phyloP scores from a whole-genome alignment of 2,888 invertebrate species.

The Serrognathus titanus region DNA sequence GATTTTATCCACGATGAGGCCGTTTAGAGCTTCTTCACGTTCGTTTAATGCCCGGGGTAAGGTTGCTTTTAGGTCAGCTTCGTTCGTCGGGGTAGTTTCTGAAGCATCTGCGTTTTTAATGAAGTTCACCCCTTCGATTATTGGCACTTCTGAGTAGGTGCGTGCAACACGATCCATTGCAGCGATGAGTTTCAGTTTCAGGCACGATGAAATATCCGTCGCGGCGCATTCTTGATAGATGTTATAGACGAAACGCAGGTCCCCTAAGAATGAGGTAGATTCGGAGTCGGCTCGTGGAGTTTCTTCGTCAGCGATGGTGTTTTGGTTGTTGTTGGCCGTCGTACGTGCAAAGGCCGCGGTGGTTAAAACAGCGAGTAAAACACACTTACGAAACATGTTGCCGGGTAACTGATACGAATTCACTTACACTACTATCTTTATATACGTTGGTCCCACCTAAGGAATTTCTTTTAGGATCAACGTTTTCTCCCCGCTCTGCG shows the following conservation, averaged over 20 bases:
- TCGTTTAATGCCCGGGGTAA: constrained; percentile 73
- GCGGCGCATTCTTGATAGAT: constrained; percentile 78
- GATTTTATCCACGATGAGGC: constrained; percentile 71
- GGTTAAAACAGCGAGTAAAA: constrained; percentile 56
- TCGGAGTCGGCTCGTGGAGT: constrained; percentile 38
- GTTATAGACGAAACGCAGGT: constrained; percentile 70
- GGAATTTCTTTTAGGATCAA: constrained; percentile 37
- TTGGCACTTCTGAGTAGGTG: constrained; percentile 57
- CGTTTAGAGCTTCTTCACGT: constrained; percentile 67
- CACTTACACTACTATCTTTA: constrained; percentile 41
- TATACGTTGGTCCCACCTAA: constrained; percentile 37
- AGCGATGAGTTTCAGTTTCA: constrained; percentile 76
- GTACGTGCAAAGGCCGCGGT: constrained; percentile 56
- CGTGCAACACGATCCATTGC: constrained; percentile 72
- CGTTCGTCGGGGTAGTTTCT: constrained; percentile 50
- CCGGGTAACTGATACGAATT: constrained; percentile 45
- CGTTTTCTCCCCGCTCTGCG: constrained; percentile 30
- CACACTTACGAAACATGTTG: constrained; percentile 58
- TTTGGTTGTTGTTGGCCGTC: constrained; percentile 51
- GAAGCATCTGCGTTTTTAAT: constrained; percentile 55
- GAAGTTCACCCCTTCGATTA: constrained; percentile 74
- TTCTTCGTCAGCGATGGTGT: constrained; percentile 39
- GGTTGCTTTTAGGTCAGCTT: constrained; percentile 66
- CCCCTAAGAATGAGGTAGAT: constrained; percentile 54
- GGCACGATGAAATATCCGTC: constrained; percentile 65